Conservation (phyloP, 2,113 vertebrate species). For the Corynorhinus townsendii region DNA sequence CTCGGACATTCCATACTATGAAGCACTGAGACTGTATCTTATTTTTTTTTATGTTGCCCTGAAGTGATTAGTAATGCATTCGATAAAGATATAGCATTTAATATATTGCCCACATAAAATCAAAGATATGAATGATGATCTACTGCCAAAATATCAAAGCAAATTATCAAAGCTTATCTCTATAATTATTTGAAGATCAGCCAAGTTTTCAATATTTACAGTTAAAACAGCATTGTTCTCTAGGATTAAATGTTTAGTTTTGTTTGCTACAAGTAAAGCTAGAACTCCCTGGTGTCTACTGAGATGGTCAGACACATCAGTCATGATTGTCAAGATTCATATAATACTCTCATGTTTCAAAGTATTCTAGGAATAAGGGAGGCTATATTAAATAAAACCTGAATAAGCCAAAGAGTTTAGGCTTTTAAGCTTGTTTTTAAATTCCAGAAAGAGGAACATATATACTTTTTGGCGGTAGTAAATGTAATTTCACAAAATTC, state of each 20-base stretch:
- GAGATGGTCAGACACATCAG: neutral
- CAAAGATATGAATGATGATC: neutral
- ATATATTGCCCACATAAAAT: neutral
- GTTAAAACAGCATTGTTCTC: neutral
- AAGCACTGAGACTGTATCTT: neutral
- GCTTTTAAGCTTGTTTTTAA: neutral
- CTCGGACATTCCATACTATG: rapidly evolving
- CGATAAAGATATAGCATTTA: neutral
- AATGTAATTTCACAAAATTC: constrained; percentile 16
- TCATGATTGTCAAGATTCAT: neutral
- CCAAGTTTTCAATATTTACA: neutral
- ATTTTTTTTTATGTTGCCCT: neutral
- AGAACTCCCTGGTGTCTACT: neutral
- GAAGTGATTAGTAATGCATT: neutral
- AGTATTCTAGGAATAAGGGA: neutral
- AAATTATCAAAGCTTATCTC: neutral
- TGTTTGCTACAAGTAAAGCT: neutral
- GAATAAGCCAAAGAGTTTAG: neutral
- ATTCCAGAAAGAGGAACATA: neutral
- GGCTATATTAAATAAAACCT: neutral
- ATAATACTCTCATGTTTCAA: neutral
- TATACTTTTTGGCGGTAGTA: neutral
- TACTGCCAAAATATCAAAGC: neutral
- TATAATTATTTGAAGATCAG: neutral
- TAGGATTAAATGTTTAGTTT: neutral